Evolutionary conservation across 1,140 invertebrate species (phyloP).

Genomic region (Eufriesea mexicana): DNA sequence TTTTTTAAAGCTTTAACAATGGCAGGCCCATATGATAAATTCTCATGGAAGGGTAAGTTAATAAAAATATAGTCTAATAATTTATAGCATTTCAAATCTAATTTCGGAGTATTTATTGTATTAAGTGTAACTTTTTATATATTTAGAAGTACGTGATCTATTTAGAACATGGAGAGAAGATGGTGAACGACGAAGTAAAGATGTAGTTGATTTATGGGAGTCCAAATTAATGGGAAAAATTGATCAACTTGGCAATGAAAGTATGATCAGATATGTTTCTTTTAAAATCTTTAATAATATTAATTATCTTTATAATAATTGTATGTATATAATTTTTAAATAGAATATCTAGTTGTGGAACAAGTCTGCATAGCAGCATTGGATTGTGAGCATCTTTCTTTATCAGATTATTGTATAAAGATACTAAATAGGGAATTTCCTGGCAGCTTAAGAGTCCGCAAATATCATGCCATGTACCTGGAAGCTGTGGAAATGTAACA

Average conservation of each 20-base stretch:
- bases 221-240: conserved; percentile 88
- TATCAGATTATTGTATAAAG: conserved; percentile 91
- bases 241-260: conserved; percentile 95
- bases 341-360: conserved; percentile 94
- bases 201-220: conserved; percentile 94
- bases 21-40: conserved; percentile 80
- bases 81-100: neutral
- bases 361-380: conserved; percentile 96
- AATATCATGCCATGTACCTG: conserved; percentile 92
- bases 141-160: conserved; percentile 90
- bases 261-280: conserved; percentile 82
- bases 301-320: conserved; percentile 34
- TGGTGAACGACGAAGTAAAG: conserved; percentile 93
- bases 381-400: conserved; percentile 90
- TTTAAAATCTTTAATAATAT: conserved; percentile 13
- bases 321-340: conserved; percentile 45
- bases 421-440: conserved; percentile 93
- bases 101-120: neutral
- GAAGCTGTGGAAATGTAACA: conserved; percentile 92
- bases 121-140: conserved; percentile 38
- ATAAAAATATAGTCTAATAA: conserved; percentile 45
- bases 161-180: conserved; percentile 96
- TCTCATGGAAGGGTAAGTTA: conserved; percentile 81
- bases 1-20: conserved; percentile 70
- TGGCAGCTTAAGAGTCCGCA: conserved; percentile 92